Evolutionary conservation across 2,888 invertebrate genomes (phyloP), one percentile per base, ranked within the genome.

Genomic region (Mongoloraphidia duomilia): DNA sequence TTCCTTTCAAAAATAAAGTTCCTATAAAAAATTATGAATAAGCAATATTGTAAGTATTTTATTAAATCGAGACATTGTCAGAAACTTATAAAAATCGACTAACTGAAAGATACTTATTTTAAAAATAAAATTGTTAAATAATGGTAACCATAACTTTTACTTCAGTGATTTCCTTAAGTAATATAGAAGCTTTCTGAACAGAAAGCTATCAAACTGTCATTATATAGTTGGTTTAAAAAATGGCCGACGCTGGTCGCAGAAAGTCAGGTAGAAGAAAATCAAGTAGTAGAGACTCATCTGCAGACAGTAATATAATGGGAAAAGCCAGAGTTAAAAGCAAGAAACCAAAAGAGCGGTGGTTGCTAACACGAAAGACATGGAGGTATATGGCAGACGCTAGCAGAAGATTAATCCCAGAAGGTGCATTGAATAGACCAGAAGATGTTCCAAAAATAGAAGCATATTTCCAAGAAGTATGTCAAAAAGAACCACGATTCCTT

Each of bases 311-410:
- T 54, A 67, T 68, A 56, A 79, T 77, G 74, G 78, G 76, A 53
- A 74, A 72, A 61, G 69, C 73, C 44, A 69, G 76, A 50, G 57
- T 59, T 44, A 64, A 63, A 50, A 69, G 74, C 58, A 75, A 74
- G 62, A 74, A 73, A 53, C 75, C 75, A 1, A 82, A 83, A 62
- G 90, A 90, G 67, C 77, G 90, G 65, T 91, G 90, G 90, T 73
- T 90, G 52, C 74, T 90, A 51, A 90, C 90, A 41, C 73, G 90
- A 51, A 90, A 91, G 69, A 90, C 90, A 44, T 90, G 90, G 90
- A 75, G 87, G 59, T 90, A 90, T 67, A 91, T 91, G 90, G 80
- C 88, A n/a, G 90, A 90, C 59, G 88, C 89, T 34, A 90, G 90
- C 41, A 79, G 86, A 51, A 83, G 84, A 61, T 73, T 91, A 46